Conservation (phyloP, 2,888 invertebrate species). For the Cerastoderma edule region DNA sequence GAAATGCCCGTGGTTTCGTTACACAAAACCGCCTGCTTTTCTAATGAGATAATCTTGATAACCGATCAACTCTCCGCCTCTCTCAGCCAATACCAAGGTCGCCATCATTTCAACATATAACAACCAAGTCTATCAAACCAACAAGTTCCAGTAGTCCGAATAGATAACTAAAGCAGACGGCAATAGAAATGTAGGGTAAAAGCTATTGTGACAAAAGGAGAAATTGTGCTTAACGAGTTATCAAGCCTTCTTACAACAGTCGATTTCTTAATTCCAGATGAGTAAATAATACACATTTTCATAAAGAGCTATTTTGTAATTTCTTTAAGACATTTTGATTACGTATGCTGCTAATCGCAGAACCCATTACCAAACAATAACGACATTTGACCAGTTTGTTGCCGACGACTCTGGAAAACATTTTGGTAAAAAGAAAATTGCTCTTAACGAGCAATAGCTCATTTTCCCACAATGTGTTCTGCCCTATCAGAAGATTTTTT, state of each 20-base stretch:
- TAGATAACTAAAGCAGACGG: background rate
- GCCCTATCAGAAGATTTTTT: too few species aligned
- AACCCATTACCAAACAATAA: too few species aligned
- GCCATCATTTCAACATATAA: background rate
- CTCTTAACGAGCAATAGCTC: too few species aligned
- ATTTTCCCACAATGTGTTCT: too few species aligned
- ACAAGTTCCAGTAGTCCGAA: background rate
- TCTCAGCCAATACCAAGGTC: background rate
- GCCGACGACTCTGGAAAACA: too few species aligned
- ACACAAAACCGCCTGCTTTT: constrained; percentile 19
- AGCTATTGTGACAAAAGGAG: background rate
- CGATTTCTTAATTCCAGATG: too few species aligned
- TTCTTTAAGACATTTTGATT: too few species aligned
- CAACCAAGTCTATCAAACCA: background rate
- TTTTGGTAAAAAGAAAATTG: too few species aligned
- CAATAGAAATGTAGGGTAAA: background rate
- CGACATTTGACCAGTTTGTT: too few species aligned
- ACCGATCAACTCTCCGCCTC: background rate
- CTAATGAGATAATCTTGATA: constrained; percentile 7
- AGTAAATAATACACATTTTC: too few species aligned
- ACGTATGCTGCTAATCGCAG: too few species aligned
- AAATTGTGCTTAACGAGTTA: background rate
- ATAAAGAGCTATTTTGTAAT: too few species aligned
- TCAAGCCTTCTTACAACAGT: background rate
- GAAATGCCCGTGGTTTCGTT: background rate